Percentiles rank a stretch among this genome's conserved stretches.
Conservation (phyloP, 1,140 invertebrate genomes). For the Protaetia brevitarsis region DNA sequence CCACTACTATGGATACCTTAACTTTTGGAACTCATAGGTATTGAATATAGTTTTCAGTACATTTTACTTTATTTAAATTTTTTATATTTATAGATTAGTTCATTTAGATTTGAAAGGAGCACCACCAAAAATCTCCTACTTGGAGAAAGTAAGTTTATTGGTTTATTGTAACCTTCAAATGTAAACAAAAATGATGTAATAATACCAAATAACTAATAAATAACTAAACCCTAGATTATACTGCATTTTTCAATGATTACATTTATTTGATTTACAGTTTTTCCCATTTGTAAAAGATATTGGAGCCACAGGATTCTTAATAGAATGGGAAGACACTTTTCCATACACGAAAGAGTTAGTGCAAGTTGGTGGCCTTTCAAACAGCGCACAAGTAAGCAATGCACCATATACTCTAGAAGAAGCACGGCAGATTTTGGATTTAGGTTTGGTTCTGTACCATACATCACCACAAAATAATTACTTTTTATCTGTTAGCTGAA, state of each 20-base stretch:
- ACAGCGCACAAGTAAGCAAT: constrained; percentile 46
- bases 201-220: background rate
- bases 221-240: background rate
- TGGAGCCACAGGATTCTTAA: constrained; percentile 77
- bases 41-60: constrained; percentile 35
- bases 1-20: constrained; percentile 55
- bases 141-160: constrained; percentile 57
- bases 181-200: background rate
- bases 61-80: background rate
- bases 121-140: constrained; percentile 64
- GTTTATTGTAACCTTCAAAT: background rate
- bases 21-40: constrained; percentile 56
- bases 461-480: background rate
- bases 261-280: constrained; percentile 50
- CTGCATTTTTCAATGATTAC: background rate
- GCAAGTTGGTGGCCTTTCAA: constrained; percentile 57
- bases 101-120: constrained; percentile 78
- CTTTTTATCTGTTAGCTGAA: constrained; percentile 34
- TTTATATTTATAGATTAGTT: constrained; percentile 53
- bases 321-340: constrained; percentile 95
- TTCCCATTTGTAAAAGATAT: constrained; percentile 59
- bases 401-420: constrained; percentile 51
- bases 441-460: constrained; percentile 30
- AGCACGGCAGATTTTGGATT: constrained; percentile 49
- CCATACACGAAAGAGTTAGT: constrained; percentile 70